Evolutionary conservation across 2,888 invertebrate genomes (phyloP), one percentile per base, ranked within the genome.

Genomic region (Dorcus parallelipipedus): DNA sequence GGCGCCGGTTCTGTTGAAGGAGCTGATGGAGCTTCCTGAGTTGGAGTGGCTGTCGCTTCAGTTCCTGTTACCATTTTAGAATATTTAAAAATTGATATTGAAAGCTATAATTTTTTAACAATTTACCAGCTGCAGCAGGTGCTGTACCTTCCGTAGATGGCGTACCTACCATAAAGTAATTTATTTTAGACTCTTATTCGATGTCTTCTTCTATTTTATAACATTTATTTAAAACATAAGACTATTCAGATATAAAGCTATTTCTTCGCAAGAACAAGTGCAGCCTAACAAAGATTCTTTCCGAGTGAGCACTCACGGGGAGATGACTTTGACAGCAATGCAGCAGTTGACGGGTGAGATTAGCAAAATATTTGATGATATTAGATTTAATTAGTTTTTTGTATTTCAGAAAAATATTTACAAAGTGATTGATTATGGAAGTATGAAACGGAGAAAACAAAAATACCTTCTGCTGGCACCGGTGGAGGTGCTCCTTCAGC

Each of bases 401-500:
- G 9, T 26, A 47, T 17, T 10, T 9, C 17, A 20, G 20, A 45
- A 10, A 6, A 47, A 33, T n/a, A 2, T 33, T 47, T 20, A 26
- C 14, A 14, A 14, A 2, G 47, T 23, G 47, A 10, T 47, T 17
- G 14, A 17, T 43, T 23, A 9, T 47, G 10, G 10, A 47, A 47
- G n/a, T 26, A 47, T 33, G 38, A 50, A 10, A 50, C 20, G 9
- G 45, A 69, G 60, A 38, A 14, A 9, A 43, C 38, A 50, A 17
- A 10, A 38, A 38, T 38, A 9, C 58, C 59, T 58, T 61, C 62
- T 54, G 62, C 59, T 38, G 70, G 64, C 9, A 77, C 55, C 42
- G 68, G 61, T n/a, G 72, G 78, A 67, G 76, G 69, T 8, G 71
- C 68, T 5, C 74, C 69, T 40, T 72, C 71, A 9, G 71, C 69